phyloP scores from a whole-genome alignment of 2,113 vertebrate species.

The Phrynocephalus versicolor region DNA sequence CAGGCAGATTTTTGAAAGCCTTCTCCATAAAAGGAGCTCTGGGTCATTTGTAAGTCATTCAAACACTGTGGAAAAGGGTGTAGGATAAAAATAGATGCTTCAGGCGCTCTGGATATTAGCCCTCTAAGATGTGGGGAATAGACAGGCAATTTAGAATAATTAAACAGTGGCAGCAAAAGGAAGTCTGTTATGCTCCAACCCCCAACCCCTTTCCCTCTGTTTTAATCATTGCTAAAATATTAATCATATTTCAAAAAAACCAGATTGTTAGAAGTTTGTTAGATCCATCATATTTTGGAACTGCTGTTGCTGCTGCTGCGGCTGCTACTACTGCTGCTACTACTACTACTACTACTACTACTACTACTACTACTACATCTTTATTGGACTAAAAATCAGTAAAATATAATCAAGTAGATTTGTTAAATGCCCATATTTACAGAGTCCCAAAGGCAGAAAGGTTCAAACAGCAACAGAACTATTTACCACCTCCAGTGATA shows the following conservation, averaged over 20 bases:
- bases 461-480: no score
- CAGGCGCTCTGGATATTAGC: background rate
- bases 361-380: no score
- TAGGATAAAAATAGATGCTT: background rate
- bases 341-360: no score
- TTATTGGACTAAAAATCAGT: no score
- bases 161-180: constrained; percentile 36
- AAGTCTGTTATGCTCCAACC: constrained; percentile 19
- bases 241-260: constrained; percentile 32
- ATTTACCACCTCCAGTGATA: no score
- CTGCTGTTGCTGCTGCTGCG: no score
- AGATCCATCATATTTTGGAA: constrained; percentile 1
- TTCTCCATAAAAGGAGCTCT: background rate
- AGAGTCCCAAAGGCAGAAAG: no score
- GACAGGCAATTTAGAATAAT: constrained; percentile 35
- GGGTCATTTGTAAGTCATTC: background rate
- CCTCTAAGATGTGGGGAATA: background rate
- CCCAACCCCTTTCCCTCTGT: constrained; percentile 31
- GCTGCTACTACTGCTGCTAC: no score
- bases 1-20: background rate
- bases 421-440: no score
- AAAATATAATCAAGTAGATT: no score
- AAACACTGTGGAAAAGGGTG: background rate
- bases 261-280: background rate
- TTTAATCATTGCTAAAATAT: background rate